Evolutionary conservation across 2,113 vertebrate genomes (phyloP), one percentile per base, ranked within the genome.

Genomic region (Urocynchramus pylzowi): DNA sequence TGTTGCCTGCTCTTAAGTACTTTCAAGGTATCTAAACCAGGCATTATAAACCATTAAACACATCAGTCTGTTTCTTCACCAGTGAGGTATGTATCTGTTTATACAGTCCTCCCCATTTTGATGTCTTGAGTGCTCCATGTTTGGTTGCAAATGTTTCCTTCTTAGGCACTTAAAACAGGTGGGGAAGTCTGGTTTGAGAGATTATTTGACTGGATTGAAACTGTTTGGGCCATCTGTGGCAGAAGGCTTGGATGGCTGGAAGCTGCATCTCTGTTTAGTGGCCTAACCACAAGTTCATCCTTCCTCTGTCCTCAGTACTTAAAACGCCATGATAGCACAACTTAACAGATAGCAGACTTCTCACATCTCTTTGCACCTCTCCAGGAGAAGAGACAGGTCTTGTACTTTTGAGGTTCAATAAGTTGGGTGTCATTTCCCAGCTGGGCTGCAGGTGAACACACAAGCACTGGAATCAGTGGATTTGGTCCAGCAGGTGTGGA

Each of bases 1-100:
- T 7, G 3, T 74, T 92, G 27, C 44, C 3, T 53, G 15, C 61
- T 78, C 14, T 47, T 27, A 86, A 89, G 56, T 80, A 75, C 44
- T 93, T 94, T 90, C n/a, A 78, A 56, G 53, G 69, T 41, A 94
- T 56, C 86, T 82, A 83, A 86, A 86, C 20, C 30, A 90, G 59
- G 60, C 39, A 39, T 91, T 88, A 80, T 60, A 92, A 89, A 71
- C 73, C 53, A 84, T 92, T 90, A 87, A 90, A 91, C 28, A 16
- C 39, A 84, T 80, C 22, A 39, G 31, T 12, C 56, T 87, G 28
- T 83, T 86, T 86, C 83, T 84, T 86, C 35, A 53, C 41, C 44
- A 24, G 39, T 30, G 68, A 87, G 65, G 73, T 74, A 84, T 10
- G 8, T 57, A 75, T 95, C 93, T 95, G 68, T 88, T 93, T 84